Evolutionary conservation across 1,140 invertebrate species (phyloP), one percentile per base, ranked within the genome.

Genomic region (Oppia nitens): DNA sequence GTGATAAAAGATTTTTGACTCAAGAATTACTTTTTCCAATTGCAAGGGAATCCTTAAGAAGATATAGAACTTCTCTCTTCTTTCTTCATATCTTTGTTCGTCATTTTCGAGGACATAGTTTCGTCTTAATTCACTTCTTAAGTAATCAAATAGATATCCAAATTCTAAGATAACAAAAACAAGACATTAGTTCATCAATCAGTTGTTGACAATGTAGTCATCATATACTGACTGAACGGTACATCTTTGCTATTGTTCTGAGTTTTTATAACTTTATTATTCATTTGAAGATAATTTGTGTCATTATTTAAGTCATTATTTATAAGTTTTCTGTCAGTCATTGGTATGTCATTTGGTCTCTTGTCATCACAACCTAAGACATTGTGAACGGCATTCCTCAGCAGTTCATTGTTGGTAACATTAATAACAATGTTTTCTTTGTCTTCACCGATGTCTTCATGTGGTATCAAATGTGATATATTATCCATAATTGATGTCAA

Each of bases 11-110:
- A 50, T 4, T 50, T 3, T 23, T 27, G n/a, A n/a, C n/a, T n/a
- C n/a, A 27, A 50, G 27, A 3, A 25, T 54, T 63, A 75, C 74
- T 64, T 73, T 75, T 68, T 79, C 78, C 45, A 80, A 74, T 73
- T 97, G 91, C 66, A 81, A 77, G 0, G 94, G 95, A 67, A 98
- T 96, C 75, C 85, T 87, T 73, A 98, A 84, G 72, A 98, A 98
- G 0, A 88, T 90, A 70, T 97, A 97, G 48, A 98, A 87, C 75
- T 97, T 93, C 68, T 96, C 85, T 63, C 94, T 73, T 63, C 91
- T 79, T 25, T 91, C 89, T 29, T 84, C 85, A 74, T 91, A 98
- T 58, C 87, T 78, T 68, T 90, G 88, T 69, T 96, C 89, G 68
- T 96, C 90, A 70, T 94, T 82, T 73, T 96, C 88, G 27, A 94